Conservation (phyloP, 2,797 vertebrate species). For the Selene dorsalis region DNA sequence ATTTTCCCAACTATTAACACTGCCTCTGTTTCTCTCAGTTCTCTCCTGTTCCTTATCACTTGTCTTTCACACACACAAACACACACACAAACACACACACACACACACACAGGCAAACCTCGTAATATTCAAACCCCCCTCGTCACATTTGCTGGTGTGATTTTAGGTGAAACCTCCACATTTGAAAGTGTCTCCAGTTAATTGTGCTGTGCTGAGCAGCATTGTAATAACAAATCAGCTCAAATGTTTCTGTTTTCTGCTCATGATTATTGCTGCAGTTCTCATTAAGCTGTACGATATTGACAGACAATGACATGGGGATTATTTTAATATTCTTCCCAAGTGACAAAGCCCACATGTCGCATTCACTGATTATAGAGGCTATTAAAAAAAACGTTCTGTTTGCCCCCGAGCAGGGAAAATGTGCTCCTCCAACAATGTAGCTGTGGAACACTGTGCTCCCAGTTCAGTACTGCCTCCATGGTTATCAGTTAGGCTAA, state of each 20-base stretch:
- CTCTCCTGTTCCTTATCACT: background rate
- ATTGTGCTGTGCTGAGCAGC: slow-evolving; percentile 27
- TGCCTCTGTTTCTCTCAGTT: slow-evolving; percentile 18
- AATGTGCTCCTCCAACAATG: slow-evolving; percentile 15
- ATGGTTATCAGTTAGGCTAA: slow-evolving; percentile 2
- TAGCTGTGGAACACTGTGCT: slow-evolving; percentile 1
- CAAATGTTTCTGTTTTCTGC: slow-evolving; percentile 37
- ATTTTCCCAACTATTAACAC: slow-evolving; percentile 2
- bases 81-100: background rate
- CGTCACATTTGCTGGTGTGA: slow-evolving; percentile 26
- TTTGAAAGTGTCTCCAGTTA: slow-evolving; percentile 38
- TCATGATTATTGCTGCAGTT: slow-evolving; percentile 44
- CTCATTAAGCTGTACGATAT: slow-evolving; percentile 51
- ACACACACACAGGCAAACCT: background rate
- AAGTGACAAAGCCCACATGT: slow-evolving; percentile 62
- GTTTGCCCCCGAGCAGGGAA: background rate
- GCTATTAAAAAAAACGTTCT: slow-evolving; percentile 12
- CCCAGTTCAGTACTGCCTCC: background rate
- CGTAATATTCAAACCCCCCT: slow-evolving; percentile 8
- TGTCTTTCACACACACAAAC: slow-evolving; percentile 1
- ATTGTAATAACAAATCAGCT: slow-evolving; percentile 31
- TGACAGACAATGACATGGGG: slow-evolving; percentile 44
- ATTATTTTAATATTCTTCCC: slow-evolving; percentile 67
- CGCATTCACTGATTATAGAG: slow-evolving; percentile 46
- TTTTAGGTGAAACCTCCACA: slow-evolving; percentile 27